A percentile compares a stretch with the other conserved stretches of the same genome.
Evolutionary conservation across 1,140 invertebrate species (phyloP).

Genomic region (Lasioglossum albipes): DNA sequence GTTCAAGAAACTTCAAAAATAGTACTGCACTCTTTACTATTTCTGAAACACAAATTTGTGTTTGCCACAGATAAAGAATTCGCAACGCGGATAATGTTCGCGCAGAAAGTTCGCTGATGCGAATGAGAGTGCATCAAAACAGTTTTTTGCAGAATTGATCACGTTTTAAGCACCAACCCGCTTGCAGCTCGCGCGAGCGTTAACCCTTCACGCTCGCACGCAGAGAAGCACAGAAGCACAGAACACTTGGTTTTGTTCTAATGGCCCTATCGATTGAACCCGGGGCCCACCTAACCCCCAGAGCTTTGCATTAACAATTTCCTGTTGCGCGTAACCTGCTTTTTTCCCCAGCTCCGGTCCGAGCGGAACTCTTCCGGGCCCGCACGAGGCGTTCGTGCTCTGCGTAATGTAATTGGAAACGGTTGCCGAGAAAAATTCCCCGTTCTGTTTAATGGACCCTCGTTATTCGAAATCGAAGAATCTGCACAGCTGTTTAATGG

Average conservation of each 20-base stretch:
- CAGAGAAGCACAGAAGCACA: background rate
- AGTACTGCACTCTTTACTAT: too few species aligned
- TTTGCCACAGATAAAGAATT: too few species aligned
- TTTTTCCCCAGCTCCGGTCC: background rate
- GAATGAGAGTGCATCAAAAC: too few species aligned
- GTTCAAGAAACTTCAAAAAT: too few species aligned
- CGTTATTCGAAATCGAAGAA: background rate
- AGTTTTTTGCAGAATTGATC: too few species aligned
- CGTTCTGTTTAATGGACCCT: background rate
- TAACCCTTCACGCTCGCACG: slow-evolving; percentile 8
- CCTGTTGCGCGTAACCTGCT: background rate
- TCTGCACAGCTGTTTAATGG: background rate
- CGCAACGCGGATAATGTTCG: too few species aligned
- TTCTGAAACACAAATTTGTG: too few species aligned
- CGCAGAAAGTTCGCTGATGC: too few species aligned
- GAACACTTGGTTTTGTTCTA: slow-evolving; percentile 17
- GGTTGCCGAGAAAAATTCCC: background rate
- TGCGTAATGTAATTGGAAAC: background rate
- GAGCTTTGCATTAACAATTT: slow-evolving; percentile 23
- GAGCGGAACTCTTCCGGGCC: background rate
- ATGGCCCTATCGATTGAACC: slow-evolving; percentile 28
- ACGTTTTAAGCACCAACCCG: too few species aligned
- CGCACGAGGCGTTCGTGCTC: background rate
- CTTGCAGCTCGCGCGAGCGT: background rate
- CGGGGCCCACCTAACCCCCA: background rate